phyloP scores from a whole-genome alignment of 2,113 vertebrate species.

The Heterocephalus glaber region DNA sequence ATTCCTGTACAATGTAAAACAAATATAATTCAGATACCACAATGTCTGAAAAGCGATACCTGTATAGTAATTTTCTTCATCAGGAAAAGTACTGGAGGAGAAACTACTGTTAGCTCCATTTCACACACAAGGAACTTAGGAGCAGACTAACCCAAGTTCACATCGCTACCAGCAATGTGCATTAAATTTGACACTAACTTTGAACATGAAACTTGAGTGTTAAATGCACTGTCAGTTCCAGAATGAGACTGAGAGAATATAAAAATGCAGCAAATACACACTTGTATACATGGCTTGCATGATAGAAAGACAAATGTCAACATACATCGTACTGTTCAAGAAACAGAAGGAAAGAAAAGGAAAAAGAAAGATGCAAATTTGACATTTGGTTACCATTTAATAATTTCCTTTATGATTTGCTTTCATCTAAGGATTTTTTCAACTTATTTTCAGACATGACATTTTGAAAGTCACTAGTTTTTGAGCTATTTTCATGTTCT shows the following conservation, averaged over 20 bases:
- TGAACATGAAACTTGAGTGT: not conserved
- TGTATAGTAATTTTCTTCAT: not conserved
- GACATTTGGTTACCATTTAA: not conserved
- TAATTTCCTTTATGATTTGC: not conserved
- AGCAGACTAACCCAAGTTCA: not conserved
- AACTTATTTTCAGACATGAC: not conserved
- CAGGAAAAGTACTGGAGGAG: not conserved
- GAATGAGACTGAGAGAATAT: not conserved
- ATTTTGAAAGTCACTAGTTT: slow-evolving; percentile 7
- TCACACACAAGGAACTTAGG: not conserved
- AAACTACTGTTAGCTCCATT: not conserved
- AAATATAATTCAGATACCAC: not conserved
- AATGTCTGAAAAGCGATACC: not conserved
- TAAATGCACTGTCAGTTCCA: not conserved
- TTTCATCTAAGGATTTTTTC: not conserved
- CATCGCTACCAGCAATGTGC: not conserved
- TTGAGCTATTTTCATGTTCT: not conserved
- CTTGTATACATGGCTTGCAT: not conserved
- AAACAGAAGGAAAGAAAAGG: not conserved
- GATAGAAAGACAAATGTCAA: not conserved
- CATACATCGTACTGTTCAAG: not conserved
- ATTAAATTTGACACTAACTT: not conserved
- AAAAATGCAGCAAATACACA: not conserved
- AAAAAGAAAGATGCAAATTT: not conserved
- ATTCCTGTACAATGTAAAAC: not conserved